These are phyloP conservation scores for Athalia circularis DNA, from an alignment of 2,888 invertebrate species.

Conservation along the genomic window DNA sequence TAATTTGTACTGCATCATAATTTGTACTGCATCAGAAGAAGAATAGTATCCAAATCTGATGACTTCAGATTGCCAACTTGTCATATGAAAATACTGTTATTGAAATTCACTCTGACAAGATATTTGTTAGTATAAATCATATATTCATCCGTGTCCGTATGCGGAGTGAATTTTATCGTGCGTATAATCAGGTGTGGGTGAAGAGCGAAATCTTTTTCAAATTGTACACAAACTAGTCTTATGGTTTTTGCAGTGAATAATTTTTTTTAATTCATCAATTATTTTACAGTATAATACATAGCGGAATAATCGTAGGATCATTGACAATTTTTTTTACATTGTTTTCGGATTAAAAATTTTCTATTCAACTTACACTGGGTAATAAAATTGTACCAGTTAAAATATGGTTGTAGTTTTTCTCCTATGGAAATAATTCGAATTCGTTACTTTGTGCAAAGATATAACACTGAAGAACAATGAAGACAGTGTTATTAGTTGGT, in stretches of 20 bases:
- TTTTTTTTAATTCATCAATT: constrained; percentile 25
- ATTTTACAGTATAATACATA: constrained; percentile 41
- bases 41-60: too few relatives aligned
- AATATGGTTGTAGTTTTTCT: too few relatives aligned
- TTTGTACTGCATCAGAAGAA: too few relatives aligned
- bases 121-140: background rate
- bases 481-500: too few relatives aligned
- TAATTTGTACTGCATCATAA: too few relatives aligned
- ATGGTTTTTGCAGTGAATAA: constrained; percentile 15
- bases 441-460: too few relatives aligned
- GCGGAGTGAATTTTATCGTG: background rate
- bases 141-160: background rate
- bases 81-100: background rate
- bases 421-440: too few relatives aligned
- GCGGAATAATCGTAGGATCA: constrained; percentile 16
- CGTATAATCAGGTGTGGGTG: background rate
- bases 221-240: background rate
- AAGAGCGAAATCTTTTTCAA: background rate
- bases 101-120: background rate
- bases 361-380: constrained; percentile 1
- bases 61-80: background rate
- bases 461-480: too few relatives aligned
- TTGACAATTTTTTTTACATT: background rate
- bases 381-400: background rate
- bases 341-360: background rate